Base-by-base conservation (phyloP, 2,113 vertebrate species). In the Enhydra lutris region DNA sequence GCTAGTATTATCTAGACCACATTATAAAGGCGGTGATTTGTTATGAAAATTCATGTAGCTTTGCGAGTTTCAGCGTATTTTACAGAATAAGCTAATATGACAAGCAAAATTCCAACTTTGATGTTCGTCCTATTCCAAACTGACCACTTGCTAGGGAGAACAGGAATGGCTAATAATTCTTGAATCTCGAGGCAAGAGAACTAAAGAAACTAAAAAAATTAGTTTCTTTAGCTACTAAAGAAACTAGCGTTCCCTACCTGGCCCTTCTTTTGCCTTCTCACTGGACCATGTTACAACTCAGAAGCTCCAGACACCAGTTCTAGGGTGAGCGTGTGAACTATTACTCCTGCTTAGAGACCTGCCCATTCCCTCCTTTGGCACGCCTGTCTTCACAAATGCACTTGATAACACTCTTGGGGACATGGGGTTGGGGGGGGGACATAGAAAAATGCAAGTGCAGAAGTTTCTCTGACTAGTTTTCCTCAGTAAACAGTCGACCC, bases 401-500 rank as follows among this genome's bases (percentile, higher is more conserved):
- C 91, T 87, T 71, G 89, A 90, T 71, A 84, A 71, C 26, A 42
- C 31, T 42, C 12, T 78, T 71, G 34, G 50, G 76, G 23, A 55
- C 18, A 6, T 13, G 85, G 57, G 0, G 65, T 18, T 31, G 20
- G 11, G 78, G 11, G 3, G 61, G 55, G 55, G 24, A 39, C 36
- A 52, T 84, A 91, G 69, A 73, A 91, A 95, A 95, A 95, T 7
- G 23, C 55, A 82, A 93, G 61, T 57, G 73, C 79, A 69, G 21
- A 85, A 59, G 36, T 89, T 93, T 95, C 89, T 89, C 57, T 24
- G 42, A 78, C 61, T 69, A 63, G 69, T 95, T 97, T 97, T 92
- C 87, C 91, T 98, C 88, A 61, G 95, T 92, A 92, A 98, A 97
- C 85, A 98, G 69, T 20, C 87, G 63, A 92, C 92, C 95, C 78